Evolutionary conservation across 2,113 vertebrate genomes (phyloP).

Genomic region (Tragelaphus scriptus): DNA sequence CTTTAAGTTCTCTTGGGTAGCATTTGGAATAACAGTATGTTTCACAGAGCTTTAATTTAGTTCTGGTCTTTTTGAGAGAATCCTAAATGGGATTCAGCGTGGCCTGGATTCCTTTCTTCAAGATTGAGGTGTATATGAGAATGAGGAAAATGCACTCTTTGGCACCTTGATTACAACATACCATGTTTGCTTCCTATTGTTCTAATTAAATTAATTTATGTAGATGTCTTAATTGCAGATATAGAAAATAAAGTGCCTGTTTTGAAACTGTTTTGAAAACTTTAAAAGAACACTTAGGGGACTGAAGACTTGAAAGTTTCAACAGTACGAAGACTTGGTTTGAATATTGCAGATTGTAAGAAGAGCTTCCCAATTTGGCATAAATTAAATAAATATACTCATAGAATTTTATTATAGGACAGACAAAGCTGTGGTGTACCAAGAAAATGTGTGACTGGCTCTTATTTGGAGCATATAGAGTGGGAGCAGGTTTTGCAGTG

Average conservation of each 20-base stretch:
- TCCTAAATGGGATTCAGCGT: conserved; percentile 9
- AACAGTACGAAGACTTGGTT: background rate
- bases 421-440: conserved; percentile 17
- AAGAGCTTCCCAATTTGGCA: conserved; percentile 3
- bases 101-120: background rate
- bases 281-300: background rate
- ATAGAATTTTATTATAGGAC: conserved; percentile 26
- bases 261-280: background rate
- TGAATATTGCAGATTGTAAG: background rate
- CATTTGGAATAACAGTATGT: background rate
- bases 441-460: background rate
- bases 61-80: background rate
- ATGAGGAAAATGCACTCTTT: background rate
- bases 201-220: conserved; percentile 11
- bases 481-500: conserved; percentile 33
- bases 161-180: background rate
- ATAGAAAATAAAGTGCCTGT: background rate
- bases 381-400: conserved; percentile 27
- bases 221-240: background rate
- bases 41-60: conserved; percentile 26
- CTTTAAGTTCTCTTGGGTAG: background rate
- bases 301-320: background rate
- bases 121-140: background rate
- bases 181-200: background rate
- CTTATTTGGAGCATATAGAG: background rate